Evolutionary conservation across 2,797 vertebrate genomes (phyloP), one percentile per base, ranked within the genome.

Genomic region (Serranus cabrilla): DNA sequence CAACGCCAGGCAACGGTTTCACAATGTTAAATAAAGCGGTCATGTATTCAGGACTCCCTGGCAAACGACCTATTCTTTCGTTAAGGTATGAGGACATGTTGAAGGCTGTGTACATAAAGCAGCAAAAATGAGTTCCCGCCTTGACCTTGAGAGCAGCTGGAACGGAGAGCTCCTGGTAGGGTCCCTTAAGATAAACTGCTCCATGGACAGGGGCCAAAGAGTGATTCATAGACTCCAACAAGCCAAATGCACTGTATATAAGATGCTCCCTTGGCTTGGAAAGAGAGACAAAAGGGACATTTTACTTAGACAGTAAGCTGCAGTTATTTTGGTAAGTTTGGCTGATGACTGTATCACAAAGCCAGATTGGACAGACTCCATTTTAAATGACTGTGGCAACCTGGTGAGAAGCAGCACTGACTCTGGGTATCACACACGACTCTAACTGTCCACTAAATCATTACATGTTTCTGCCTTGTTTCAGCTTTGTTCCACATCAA

Each of bases 311-410:
- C 57, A 40, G 49, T 56, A 64, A 76, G 69, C 80, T 71, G 60
- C 67, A 78, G 66, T 72, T 87, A 82, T 85, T 79, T 79, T 80
- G 31, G 74, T 64, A 49, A 43, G 42, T 80, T 69, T 79, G 65
- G 71, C 70, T 49, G 43, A 59, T 64, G 47, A 37, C 65, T 18
- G 23, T 51, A 70, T 70, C 13, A 60, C 73, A 45, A 58, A 70
- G 78, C 69, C 79, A 82, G 52, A 77, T 69, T 84, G 75, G 82
- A 81, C 2, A 9, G 63, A 76, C 42, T 14, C 65, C 65, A 65
- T 77, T 83, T 27, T 62, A 68, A 71, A 71, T 12, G 34, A 42
- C 37, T 73, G 60, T 51, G 50, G 45, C 64, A 74, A 23, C 31
- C 56, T 31, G 20, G 42, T 68, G 59, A 42, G 21, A 52, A 58